Evolutionary conservation across 2,113 vertebrate genomes (phyloP).

Genomic region (Gopherus evgoodei): DNA sequence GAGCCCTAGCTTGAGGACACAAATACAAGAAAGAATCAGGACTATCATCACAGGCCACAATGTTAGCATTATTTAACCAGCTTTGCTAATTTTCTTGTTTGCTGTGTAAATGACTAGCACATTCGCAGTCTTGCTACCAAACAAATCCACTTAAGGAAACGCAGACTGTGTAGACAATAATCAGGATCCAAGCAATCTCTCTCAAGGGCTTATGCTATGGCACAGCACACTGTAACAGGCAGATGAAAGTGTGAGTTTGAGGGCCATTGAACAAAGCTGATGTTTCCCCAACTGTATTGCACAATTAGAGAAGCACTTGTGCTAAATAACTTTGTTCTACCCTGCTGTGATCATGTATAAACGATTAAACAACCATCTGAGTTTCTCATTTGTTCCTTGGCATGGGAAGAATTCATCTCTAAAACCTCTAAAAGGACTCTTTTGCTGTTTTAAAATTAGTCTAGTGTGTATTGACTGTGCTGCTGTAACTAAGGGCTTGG

Average conservation of each 20-base stretch:
- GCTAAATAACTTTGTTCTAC: not conserved
- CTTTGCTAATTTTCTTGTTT: not conserved
- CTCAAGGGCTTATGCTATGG: not conserved
- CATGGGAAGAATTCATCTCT: not conserved
- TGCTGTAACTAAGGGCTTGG: not conserved
- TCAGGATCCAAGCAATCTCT: not conserved
- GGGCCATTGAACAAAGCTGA: not conserved
- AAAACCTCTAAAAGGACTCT: not conserved
- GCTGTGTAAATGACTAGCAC: not conserved
- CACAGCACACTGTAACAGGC: not conserved
- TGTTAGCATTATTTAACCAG: not conserved
- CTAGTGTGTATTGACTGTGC: not conserved
- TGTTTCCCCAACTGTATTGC: not conserved
- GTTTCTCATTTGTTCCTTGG: slow-evolving; percentile 30
- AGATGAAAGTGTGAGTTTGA: slow-evolving; percentile 1
- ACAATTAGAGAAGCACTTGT: not conserved
- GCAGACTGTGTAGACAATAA: not conserved
- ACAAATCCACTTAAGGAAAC: not conserved
- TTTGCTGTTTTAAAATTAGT: not conserved
- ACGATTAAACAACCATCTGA: not conserved
- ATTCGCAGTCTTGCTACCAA: not conserved
- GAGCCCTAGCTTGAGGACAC: not conserved
- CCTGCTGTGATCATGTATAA: not conserved
- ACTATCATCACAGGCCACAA: not conserved
- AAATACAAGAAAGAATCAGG: not conserved